Base-by-base conservation (phyloP, 2,888 invertebrate species). In the Tipula helvola region DNA sequence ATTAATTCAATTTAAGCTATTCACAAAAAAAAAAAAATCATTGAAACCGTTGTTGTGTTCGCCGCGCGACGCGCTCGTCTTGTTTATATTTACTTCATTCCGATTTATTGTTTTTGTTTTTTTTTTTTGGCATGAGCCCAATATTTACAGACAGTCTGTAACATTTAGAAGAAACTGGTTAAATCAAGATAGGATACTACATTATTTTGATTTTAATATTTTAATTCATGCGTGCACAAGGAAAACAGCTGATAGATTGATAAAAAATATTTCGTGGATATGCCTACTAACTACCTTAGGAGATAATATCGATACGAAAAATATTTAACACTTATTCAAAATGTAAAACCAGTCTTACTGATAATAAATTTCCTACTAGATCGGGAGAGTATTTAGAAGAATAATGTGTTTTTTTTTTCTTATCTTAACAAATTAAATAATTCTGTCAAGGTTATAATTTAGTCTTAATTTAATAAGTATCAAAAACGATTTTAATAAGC, bases 361-460 rank as follows among this genome's bases (percentile, higher is more conserved):
- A 13, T 47, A 47, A 47, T n/a, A n/a, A n/a, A n/a, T n/a, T n/a
- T n/a, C 3, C 5, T 47, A 47, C 47, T 13, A 57, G 52, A 28
- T 16, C 16, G 13, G 47, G 5, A n/a, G 5, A 52, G 13, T 57
- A 16, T 28, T 52, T 28, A 71, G 28, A 71, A 71, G 5, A 57
- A 57, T 57, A 71, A 28, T 71, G 71, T 71, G 28, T 12, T 71
- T 71, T 52, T 71, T 71, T 52, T 57, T 28, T 71, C 12, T 71
- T 12, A 71, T 71, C 71, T 71, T 28, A 71, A 71, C 3, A 18
- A 28, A 12, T 71, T 28, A 71, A 71, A 10, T 71, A 71, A 71
- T 71, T 71, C 71, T 71, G 71, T 71, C 71, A 71, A 71, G 71
- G 71, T 71, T 71, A 71, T 71, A 71, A 71, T 71, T 71, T 71